A percentile compares a stretch with the other conserved stretches of the same genome.
phyloP scores from a whole-genome alignment of 2,797 vertebrate genomes.

The Helicolenus hilgendorfi region DNA sequence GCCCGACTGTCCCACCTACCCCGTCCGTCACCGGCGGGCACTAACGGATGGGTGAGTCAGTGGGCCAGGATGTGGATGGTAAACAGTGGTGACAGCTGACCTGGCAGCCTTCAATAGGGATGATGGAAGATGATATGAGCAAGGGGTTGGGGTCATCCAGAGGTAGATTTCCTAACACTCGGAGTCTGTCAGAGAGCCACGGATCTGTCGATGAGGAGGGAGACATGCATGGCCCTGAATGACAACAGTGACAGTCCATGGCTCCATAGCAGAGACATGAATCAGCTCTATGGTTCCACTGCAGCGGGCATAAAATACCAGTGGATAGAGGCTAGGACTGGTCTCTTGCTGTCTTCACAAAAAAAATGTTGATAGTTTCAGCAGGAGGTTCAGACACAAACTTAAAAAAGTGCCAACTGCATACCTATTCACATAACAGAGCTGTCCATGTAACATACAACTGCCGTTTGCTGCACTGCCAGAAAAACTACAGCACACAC shows the following conservation, averaged over 20 bases:
- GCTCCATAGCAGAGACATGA: slow-evolving; percentile 30
- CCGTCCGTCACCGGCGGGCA: slow-evolving; percentile 54
- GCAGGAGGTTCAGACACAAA: neutral
- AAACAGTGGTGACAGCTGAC: slow-evolving; percentile 80
- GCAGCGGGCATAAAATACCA: slow-evolving; percentile 30
- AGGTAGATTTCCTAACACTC: slow-evolving; percentile 74
- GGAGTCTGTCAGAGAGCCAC: slow-evolving; percentile 54
- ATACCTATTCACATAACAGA: neutral
- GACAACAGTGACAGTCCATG: slow-evolving; percentile 49
- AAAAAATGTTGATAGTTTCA: neutral
- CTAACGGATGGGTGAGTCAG: slow-evolving; percentile 71
- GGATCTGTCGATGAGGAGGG: slow-evolving; percentile 41
- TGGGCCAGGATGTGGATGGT: slow-evolving; percentile 64
- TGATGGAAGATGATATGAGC: slow-evolving; percentile 70
- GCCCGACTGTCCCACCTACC: slow-evolving; percentile 62
- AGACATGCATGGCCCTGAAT: slow-evolving; percentile 62
- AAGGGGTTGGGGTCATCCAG: slow-evolving; percentile 64
- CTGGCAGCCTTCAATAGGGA: slow-evolving; percentile 63
- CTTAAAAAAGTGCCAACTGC: neutral
- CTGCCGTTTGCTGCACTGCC: neutral
- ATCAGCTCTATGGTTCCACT: slow-evolving; percentile 37
- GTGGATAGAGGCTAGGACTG: neutral
- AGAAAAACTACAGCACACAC: neutral
- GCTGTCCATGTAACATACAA: neutral
- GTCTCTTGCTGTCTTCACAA: neutral